These are phyloP conservation scores for Coptotermes formosanus DNA, from an alignment of 1,140 invertebrate species.

Conservation along the genomic window DNA sequence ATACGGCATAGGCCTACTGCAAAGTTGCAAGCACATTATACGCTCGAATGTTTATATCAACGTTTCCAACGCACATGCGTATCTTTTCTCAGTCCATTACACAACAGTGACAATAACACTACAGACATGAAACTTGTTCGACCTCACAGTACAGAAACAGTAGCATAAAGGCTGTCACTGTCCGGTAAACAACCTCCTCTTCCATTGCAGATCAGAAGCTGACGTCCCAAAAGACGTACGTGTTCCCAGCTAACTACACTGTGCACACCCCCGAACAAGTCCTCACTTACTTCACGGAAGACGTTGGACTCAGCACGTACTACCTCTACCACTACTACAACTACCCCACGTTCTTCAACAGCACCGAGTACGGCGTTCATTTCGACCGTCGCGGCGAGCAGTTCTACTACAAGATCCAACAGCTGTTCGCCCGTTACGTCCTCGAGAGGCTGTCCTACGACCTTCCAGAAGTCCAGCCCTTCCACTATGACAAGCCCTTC, in stretches of 20 bases:
- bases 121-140: too few relatives aligned
- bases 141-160: too few relatives aligned
- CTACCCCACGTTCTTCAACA: conserved; percentile 62
- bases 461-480: conserved; percentile 56
- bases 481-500: conserved; percentile 54
- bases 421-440: conserved; percentile 63
- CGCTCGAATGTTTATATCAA: too few relatives aligned
- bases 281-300: conserved; percentile 73
- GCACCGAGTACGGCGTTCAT: conserved; percentile 49
- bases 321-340: conserved; percentile 65
- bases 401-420: conserved; percentile 59
- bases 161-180: too few relatives aligned
- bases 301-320: conserved; percentile 65
- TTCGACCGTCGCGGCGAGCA: conserved; percentile 61
- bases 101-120: too few relatives aligned
- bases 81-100: too few relatives aligned
- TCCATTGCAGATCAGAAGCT: not conserved
- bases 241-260: conserved; percentile 30
- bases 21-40: too few relatives aligned
- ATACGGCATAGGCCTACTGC: too few relatives aligned
- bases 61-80: too few relatives aligned
- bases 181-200: too few relatives aligned
- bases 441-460: conserved; percentile 66
- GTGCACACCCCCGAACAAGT: conserved; percentile 53
- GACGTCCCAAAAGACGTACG: conserved; percentile 21